phyloP scores from a whole-genome alignment of 2,888 invertebrate genomes.

The Hyalella azteca region DNA sequence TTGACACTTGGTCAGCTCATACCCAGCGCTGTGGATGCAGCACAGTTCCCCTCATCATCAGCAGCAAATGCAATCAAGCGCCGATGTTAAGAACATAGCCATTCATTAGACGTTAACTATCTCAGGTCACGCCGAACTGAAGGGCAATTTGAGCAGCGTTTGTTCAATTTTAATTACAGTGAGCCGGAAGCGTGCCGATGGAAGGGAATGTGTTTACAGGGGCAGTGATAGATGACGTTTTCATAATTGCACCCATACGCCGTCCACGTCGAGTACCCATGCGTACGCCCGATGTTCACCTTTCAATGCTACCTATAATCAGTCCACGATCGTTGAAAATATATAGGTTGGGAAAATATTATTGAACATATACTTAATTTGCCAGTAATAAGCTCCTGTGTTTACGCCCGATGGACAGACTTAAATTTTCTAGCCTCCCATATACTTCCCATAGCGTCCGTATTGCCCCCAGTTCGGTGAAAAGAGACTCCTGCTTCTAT shows the following conservation, averaged over 20 bases:
- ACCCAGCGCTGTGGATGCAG: no score
- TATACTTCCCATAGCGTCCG: no score
- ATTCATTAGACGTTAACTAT: slow-evolving; percentile 14
- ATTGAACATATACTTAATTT: no score
- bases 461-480: no score
- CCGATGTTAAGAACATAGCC: slow-evolving; percentile 10
- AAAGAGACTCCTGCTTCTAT: not conserved
- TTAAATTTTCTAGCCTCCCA: not conserved
- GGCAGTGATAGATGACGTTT: not conserved
- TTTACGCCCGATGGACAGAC: not conserved
- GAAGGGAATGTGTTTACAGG: not conserved
- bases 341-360: no score
- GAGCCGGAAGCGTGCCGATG: slow-evolving; percentile 7
- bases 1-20: no score
- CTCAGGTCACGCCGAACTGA: not conserved
- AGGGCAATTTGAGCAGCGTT: not conserved
- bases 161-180: slow-evolving; percentile 18
- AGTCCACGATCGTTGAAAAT: no score
- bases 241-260: not conserved
- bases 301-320: no score
- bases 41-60: slow-evolving; percentile 13
- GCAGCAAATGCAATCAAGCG: not conserved
- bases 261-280: not conserved
- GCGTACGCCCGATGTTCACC: not conserved
- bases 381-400: not conserved